A percentile compares a stretch with the other conserved stretches of the same genome.
These are phyloP conservation scores for Calcarius lapponicus DNA, from an alignment of 2,797 vertebrate species.

Conservation along the genomic window DNA sequence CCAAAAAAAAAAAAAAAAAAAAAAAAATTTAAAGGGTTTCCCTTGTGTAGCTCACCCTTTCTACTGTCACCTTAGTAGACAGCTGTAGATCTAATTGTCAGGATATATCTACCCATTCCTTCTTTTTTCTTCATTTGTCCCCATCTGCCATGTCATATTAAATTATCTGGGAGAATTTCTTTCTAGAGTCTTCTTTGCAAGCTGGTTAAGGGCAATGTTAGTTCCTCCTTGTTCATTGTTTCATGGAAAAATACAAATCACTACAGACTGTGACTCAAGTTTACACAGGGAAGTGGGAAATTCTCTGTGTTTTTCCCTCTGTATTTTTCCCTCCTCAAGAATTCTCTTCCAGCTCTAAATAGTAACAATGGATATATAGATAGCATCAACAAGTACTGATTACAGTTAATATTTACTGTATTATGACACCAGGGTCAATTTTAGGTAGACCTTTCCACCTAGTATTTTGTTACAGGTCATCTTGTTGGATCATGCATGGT, in stretches of 20 bases:
- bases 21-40: neutral
- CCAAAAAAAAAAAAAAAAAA: no score
- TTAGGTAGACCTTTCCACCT: slow-evolving; percentile 44
- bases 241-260: neutral
- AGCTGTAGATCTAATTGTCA: neutral
- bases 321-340: neutral
- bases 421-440: slow-evolving; percentile 12
- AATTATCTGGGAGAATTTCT: neutral
- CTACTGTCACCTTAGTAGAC: neutral
- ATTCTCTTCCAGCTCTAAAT: neutral
- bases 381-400: neutral
- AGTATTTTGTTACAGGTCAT: slow-evolving; percentile 48
- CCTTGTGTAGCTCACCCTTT: neutral
- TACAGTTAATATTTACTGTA: slow-evolving; percentile 4
- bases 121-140: neutral
- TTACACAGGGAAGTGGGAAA: neutral
- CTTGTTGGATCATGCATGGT: neutral
- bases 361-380: neutral
- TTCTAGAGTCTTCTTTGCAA: neutral
- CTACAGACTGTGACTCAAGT: neutral
- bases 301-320: neutral
- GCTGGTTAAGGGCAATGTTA: slow-evolving; percentile 21
- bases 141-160: neutral
- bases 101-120: neutral
- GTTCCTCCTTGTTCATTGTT: slow-evolving; percentile 26